Percentiles rank a stretch among this genome's conserved stretches.
Evolutionary conservation across 2,888 invertebrate species (phyloP).

Genomic region (Drosophila macrospina): DNA sequence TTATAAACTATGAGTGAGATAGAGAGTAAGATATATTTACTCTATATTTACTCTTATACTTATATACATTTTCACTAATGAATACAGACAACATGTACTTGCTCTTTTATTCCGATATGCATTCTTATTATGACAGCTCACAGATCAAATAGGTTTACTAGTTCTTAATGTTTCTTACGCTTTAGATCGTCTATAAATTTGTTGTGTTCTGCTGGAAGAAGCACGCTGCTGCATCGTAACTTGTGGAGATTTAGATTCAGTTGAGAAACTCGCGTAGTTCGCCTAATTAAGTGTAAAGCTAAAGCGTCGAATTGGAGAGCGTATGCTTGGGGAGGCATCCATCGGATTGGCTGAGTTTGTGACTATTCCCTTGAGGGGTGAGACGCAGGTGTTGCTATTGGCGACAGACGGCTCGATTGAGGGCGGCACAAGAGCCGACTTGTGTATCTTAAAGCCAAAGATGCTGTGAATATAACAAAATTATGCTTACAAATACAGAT

Average conservation of each 20-base stretch:
- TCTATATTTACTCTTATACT: not conserved
- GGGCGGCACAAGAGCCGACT: slow-evolving; percentile 37
- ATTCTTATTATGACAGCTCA: not conserved
- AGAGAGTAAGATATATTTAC: no score
- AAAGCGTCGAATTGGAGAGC: slow-evolving; percentile 7
- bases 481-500: no score
- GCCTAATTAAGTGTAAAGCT: slow-evolving; percentile 8
- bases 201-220: not conserved
- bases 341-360: not conserved
- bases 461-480: slow-evolving; percentile 30
- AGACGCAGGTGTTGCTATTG: not conserved
- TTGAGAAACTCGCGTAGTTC: not conserved
- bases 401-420: not conserved
- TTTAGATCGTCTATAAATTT: no score
- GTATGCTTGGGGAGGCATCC: not conserved
- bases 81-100: not conserved
- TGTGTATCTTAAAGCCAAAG: slow-evolving; percentile 60
- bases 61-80: not conserved
- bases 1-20: no score
- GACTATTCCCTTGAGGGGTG: not conserved
- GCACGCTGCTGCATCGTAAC: slow-evolving; percentile 1
- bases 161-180: no score
- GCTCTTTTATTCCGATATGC: not conserved
- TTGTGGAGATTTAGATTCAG: slow-evolving; percentile 1
- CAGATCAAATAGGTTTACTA: not conserved